Evolutionary conservation across 2,888 invertebrate species (phyloP).

Genomic region (Ceriagrion tenellum): DNA sequence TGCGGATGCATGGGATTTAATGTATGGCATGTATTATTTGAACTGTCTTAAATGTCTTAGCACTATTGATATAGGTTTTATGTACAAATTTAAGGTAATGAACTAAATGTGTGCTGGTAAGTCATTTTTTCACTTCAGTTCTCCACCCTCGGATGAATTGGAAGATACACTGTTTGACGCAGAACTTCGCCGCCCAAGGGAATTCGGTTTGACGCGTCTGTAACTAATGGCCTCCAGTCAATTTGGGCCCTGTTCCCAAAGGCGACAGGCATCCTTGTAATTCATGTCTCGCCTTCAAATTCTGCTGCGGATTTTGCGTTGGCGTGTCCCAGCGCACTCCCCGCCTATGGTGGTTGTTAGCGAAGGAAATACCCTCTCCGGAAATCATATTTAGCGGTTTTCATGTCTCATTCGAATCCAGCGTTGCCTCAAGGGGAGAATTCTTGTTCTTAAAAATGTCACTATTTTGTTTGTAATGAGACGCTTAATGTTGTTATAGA

Average conservation of each 20-base stretch:
- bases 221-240: not conserved
- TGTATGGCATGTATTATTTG: too few relatives aligned
- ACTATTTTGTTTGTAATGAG: too few relatives aligned
- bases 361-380: not conserved
- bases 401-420: too few relatives aligned
- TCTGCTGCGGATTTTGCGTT: not conserved
- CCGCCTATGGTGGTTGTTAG: not conserved
- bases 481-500: too few relatives aligned
- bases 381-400: not conserved
- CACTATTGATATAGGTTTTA: too few relatives aligned
- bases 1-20: too few relatives aligned
- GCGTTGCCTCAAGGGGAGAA: too few relatives aligned
- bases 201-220: not conserved
- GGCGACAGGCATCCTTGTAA: not conserved
- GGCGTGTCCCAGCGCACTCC: not conserved
- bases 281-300: conserved; percentile 1
- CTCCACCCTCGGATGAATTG: not conserved
- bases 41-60: too few relatives aligned
- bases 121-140: not conserved
- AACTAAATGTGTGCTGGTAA: too few relatives aligned
- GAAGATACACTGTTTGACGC: not conserved
- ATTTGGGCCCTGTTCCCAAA: not conserved
- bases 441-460: too few relatives aligned
- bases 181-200: not conserved
- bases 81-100: too few relatives aligned